Evolutionary conservation across 2,888 invertebrate genomes (phyloP).

Genomic region (Stenodema calcarata): DNA sequence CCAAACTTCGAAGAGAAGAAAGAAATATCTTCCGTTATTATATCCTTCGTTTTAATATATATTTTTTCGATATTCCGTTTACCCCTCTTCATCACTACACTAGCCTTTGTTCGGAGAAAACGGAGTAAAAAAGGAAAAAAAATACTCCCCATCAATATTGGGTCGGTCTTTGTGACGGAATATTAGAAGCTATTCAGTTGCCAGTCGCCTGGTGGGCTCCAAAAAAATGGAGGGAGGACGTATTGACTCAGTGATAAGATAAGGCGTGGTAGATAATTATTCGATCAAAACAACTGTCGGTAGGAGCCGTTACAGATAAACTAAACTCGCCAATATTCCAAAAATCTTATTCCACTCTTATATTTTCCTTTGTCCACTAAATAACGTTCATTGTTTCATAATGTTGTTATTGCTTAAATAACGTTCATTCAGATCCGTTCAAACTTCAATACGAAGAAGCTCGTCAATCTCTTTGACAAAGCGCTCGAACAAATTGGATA

Average conservation of each 20-base stretch:
- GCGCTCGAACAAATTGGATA: too few relatives aligned
- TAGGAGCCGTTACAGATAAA: neutral
- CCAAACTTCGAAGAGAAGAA: neutral
- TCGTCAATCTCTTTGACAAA: too few relatives aligned
- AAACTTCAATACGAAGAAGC: too few relatives aligned
- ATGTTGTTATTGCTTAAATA: too few relatives aligned
- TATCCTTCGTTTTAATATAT: neutral
- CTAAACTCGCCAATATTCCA: neutral
- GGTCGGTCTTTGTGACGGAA: neutral
- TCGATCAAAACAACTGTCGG: constrained; percentile 15
- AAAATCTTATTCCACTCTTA: too few relatives aligned
- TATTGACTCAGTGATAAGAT: constrained; percentile 22
- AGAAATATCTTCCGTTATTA: neutral
- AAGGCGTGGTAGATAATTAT: constrained; percentile 17
- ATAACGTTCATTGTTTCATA: too few relatives aligned
- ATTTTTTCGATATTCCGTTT: neutral
- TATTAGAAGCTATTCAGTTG: neutral
- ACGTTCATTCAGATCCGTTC: too few relatives aligned
- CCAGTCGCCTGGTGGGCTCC: neutral
- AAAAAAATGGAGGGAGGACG: neutral
- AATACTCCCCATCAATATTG: neutral
- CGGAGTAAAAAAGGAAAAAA: neutral
- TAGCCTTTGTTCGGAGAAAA: neutral
- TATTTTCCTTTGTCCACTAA: too few relatives aligned
- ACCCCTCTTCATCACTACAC: neutral